Evolutionary conservation across 2,113 vertebrate genomes (phyloP).

Genomic region (Crotophaga sulcirostris): DNA sequence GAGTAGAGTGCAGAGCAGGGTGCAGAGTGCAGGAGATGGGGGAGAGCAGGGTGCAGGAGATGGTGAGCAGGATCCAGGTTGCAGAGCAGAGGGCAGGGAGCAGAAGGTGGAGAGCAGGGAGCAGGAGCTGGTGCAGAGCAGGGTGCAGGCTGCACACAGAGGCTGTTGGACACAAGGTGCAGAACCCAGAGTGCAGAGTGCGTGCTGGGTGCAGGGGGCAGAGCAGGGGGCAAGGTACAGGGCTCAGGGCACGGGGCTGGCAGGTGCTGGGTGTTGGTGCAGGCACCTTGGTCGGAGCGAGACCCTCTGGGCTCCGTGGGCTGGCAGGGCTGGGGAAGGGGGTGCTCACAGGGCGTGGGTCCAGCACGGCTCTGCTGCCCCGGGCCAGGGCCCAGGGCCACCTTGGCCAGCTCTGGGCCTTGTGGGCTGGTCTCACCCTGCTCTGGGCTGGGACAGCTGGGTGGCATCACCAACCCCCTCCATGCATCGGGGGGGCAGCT

Average conservation of each 20-base stretch:
- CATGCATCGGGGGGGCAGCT: neutral
- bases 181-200: neutral
- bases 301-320: rapidly evolving
- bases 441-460: neutral
- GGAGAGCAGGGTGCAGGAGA: too few species aligned
- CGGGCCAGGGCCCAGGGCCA: too few species aligned
- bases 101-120: neutral
- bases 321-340: rapidly evolving
- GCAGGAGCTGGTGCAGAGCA: neutral
- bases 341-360: rapidly evolving
- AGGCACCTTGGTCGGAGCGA: rapidly evolving
- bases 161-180: neutral
- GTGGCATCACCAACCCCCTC: neutral
- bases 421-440: too few species aligned
- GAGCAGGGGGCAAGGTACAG: neutral
- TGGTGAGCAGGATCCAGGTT: too few species aligned
- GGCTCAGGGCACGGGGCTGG: neutral
- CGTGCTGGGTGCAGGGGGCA: neutral
- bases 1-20: neutral
- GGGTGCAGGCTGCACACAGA: neutral
- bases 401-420: too few species aligned
- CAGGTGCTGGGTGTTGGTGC: neutral
- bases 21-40: neutral
- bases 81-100: neutral
- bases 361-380: neutral